Base-by-base conservation (phyloP, 2,113 vertebrate species). In the Tympanuchus pallidicinctus region DNA sequence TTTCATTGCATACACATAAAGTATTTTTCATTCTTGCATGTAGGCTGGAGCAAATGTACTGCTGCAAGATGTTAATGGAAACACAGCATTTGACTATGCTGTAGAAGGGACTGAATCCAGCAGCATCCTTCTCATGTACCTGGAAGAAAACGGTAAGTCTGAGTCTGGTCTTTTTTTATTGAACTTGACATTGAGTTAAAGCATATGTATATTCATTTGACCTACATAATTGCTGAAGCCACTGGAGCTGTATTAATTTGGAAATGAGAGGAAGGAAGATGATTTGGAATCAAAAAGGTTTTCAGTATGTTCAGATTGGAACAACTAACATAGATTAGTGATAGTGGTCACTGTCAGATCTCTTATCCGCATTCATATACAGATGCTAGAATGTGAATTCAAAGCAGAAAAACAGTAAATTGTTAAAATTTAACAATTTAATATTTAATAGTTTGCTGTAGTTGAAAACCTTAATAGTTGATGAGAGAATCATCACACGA, bases 41-140 rank as follows among this genome's bases (percentile, higher is more conserved):
- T 88, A 99, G 99, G 97, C 98, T 5, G 99, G 99, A 93, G 98
- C 98, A 91, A 98, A 99, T n/a, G 97, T 98, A 25, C 97, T 99
- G 81, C 98, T 99, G 59, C 99, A 99, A 94, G 99, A 99, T 12
- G 98, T 99, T 64, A 98, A 98, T 72, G 99, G 99, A 61, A 99
- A 98, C 93, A 97, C 98, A 84, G 97, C 99, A 2, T 96, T 99
- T 92, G 99, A 99, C 95, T 99, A 99, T 50, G 97, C 99, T 13
- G 87, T 97, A 1, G 99, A 99, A 93, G 99, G 99, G 56, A 99
- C 98, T 1, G 98, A 99, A 96, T 98, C 98, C 80, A 98, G 98
- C 94, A 98, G 97, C 52, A 98, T 99, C 89, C 98, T 99, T 54
- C 92, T 97, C 91, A 97, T 98, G 88, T 98, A 99, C 95, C 96